Conservation (phyloP, 2,113 vertebrate genomes). For the Anser cygnoides region DNA sequence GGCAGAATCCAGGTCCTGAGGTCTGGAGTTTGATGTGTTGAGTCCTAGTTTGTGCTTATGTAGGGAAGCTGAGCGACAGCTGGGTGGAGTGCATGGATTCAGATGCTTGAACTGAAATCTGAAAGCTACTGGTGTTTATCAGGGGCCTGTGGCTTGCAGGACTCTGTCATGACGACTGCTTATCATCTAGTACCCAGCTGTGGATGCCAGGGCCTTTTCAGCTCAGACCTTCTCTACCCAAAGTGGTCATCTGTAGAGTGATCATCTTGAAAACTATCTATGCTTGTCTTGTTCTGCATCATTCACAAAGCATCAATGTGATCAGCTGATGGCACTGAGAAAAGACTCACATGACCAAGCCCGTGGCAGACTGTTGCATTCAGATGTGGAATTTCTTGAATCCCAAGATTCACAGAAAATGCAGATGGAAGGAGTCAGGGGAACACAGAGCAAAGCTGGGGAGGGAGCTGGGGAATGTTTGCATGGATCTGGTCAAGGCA, state of each 20-base stretch:
- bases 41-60: neutral
- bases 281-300: neutral
- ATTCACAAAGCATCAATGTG: neutral
- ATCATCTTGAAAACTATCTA: neutral
- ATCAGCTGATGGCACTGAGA: neutral
- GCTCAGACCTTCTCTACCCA: neutral
- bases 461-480: neutral
- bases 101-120: neutral
- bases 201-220: neutral
- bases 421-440: neutral
- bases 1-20: neutral
- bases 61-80: neutral
- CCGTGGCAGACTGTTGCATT: neutral
- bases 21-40: neutral
- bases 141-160: neutral
- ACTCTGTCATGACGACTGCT: neutral
- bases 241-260: neutral
- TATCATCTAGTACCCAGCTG: neutral
- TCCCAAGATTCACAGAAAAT: neutral
- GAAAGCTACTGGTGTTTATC: neutral
- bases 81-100: neutral
- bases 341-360: neutral
- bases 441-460: neutral
- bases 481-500: neutral
- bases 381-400: neutral